Percentiles rank a stretch among this genome's conserved stretches.
Evolutionary conservation across 2,888 invertebrate species (phyloP).

Genomic region (Laspeyria flexula): DNA sequence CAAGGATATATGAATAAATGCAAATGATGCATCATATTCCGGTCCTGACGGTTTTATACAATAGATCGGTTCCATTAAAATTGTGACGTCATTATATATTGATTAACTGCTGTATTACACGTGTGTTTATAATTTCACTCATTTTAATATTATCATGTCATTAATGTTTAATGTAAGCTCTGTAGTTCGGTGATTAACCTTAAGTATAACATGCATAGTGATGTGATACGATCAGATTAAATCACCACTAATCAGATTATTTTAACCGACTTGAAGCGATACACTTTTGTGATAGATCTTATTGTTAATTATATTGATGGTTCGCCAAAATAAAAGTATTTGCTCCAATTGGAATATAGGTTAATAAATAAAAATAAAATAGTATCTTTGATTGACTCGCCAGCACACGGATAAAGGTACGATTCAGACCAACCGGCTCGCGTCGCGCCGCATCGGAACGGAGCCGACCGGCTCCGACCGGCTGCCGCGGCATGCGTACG

Average conservation of each 20-base stretch:
- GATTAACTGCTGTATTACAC: slow-evolving; percentile 34
- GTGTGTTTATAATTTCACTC: slow-evolving; percentile 25
- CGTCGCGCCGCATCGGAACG: too few species aligned
- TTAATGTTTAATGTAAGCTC: slow-evolving; percentile 18
- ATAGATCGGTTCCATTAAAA: slow-evolving; percentile 32
- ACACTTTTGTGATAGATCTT: too few species aligned
- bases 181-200: slow-evolving; percentile 13
- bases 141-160: slow-evolving; percentile 27
- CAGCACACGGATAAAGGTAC: too few species aligned
- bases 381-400: too few species aligned
- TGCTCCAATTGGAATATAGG: too few species aligned
- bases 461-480: too few species aligned
- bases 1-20: slow-evolving; percentile 11
- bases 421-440: too few species aligned
- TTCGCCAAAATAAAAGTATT: too few species aligned
- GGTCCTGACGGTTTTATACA: slow-evolving; percentile 3
- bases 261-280: neutral
- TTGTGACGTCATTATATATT: slow-evolving; percentile 20
- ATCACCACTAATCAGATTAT: too few species aligned
- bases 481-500: too few species aligned
- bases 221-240: neutral
- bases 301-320: too few species aligned
- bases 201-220: neutral
- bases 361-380: too few species aligned
- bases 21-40: slow-evolving; percentile 10